Evolutionary conservation across 1,140 invertebrate genomes (phyloP), one percentile per base, ranked within the genome.

Genomic region (Drusus annulatus): DNA sequence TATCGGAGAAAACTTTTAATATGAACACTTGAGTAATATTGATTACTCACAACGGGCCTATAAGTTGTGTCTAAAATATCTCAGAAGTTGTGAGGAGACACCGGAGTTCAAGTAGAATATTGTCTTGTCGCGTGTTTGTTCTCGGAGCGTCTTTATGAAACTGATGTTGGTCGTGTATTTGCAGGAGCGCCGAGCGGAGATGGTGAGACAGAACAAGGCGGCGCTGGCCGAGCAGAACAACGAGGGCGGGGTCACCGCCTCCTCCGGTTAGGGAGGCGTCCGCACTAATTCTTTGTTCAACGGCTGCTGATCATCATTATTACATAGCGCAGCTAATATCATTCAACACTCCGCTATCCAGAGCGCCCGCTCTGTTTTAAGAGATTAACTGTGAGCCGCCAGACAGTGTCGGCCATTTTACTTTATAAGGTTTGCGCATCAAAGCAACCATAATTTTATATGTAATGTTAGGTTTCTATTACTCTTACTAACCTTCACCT

Each of bases 191-290:
- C 94, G 94, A 85, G 94, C 94, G 60, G 95, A 96, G 86, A 88
- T 95, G 83, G 95, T 97, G 79, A 94, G 96, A 84, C 94, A 96
- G 89, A 97, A 97, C 87, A 96, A 96, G 89, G 92, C 92, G 81
- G 91, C 92, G 81, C 89, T 91, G 76, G 80, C 82, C 54, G 82
- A 83, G 87, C 36, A 87, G 87, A 80, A 86, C 88, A 84, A 86
- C 85, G 76, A 84, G 73, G 28, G 87, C 87, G 84, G 90, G 75
- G 88, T 90, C 84, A 91, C 90, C 84, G 91, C 91, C 77, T 92
- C 91, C 80, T 93, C 92, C 84, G 92, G 91, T 85, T 93, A 93
- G 90, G 86, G 79, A 17, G 13, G n/a, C 54, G 19, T 51, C n/a
- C 13, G 58, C 36, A 77, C 36, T 63, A 28, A 17, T 58, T 79